A percentile compares a stretch with the other conserved stretches of the same genome.
Evolutionary conservation across 2,113 vertebrate genomes (phyloP).

Genomic region (Taxidea taxus): DNA sequence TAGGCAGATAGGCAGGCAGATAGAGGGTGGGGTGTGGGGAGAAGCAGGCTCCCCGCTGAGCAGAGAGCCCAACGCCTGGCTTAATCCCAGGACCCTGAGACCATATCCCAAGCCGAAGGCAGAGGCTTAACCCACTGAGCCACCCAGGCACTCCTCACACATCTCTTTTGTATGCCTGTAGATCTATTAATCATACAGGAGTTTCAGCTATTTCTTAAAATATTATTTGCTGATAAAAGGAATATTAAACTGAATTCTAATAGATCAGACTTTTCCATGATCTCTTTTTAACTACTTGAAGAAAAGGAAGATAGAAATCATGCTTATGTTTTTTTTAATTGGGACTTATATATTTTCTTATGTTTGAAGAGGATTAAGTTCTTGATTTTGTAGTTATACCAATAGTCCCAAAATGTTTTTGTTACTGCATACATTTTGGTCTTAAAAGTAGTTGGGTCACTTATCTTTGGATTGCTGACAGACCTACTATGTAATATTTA

Average conservation of each 20-base stretch:
- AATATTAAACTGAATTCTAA: conserved; percentile 19
- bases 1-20: too few species aligned
- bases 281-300: neutral
- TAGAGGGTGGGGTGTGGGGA: too few species aligned
- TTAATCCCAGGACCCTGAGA: too few species aligned
- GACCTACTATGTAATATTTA: neutral
- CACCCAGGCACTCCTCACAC: neutral
- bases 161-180: neutral
- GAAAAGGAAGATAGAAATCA: neutral
- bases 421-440: neutral
- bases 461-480: neutral
- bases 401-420: conserved; percentile 7
- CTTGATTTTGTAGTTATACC: neutral
- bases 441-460: neutral
- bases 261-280: neutral
- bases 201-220: conserved; percentile 11
- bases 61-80: too few species aligned
- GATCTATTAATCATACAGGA: neutral
- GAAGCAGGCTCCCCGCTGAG: too few species aligned
- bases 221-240: conserved; percentile 10
- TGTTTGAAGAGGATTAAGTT: neutral
- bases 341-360: neutral
- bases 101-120: too few species aligned
- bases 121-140: too few species aligned
- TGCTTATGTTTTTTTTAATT: neutral